These are phyloP conservation scores for Isichthys henryi DNA, from an alignment of 2,113 vertebrate species.

Conservation along the genomic window DNA sequence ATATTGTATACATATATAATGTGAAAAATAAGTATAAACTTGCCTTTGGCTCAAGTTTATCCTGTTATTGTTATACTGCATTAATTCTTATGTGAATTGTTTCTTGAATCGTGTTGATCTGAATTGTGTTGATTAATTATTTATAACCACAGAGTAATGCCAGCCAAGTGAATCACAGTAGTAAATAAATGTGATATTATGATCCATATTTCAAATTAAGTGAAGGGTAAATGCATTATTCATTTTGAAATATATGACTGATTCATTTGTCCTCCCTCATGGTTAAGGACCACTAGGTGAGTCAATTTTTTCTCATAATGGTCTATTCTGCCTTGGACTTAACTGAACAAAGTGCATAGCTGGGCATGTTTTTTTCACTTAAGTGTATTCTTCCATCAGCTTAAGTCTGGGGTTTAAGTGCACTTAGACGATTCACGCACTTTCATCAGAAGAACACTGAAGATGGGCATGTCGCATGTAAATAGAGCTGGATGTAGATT, in stretches of 20 bases:
- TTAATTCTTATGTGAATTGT: not conserved
- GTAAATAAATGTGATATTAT: not conserved
- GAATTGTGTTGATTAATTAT: not conserved
- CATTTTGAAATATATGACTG: not conserved
- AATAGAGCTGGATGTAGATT: no score
- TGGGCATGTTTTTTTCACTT: no score
- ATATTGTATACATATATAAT: not conserved
- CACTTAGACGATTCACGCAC: not conserved
- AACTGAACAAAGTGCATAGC: no score
- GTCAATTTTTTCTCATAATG: not conserved
- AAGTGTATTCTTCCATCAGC: not conserved
- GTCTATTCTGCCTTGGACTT: not conserved
- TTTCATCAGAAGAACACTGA: not conserved
- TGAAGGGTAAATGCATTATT: not conserved
- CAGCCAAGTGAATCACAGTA: not conserved
- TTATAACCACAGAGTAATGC: not conserved
- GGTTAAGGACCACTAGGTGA: not conserved
- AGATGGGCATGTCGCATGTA: not conserved
- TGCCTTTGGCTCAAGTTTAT: not conserved
- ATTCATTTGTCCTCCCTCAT: not conserved
- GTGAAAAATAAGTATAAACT: not conserved
- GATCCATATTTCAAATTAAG: not conserved
- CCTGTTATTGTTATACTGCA: not conserved
- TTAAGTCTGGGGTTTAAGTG: not conserved
- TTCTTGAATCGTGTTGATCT: not conserved